A percentile compares a stretch with the other conserved stretches of the same genome.
Evolutionary conservation across 2,113 vertebrate species (phyloP).

Genomic region (Gymnobelideus leadbeateri): DNA sequence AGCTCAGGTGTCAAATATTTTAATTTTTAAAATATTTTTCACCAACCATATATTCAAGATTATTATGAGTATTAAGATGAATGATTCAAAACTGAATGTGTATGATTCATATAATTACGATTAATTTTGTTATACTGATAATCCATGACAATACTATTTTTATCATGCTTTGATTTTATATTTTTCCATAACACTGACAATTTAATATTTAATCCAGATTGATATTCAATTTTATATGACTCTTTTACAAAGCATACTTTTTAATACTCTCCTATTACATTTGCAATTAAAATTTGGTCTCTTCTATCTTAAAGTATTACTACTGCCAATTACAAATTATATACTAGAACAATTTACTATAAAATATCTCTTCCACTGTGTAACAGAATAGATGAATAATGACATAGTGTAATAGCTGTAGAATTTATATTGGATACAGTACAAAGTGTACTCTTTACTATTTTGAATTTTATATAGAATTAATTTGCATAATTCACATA

Average conservation of each 20-base stretch:
- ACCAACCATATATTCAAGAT: not conserved
- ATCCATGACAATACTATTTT: not conserved
- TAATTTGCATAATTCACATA: conserved; percentile 59
- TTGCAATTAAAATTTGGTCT: conserved; percentile 29
- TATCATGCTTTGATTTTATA: not conserved
- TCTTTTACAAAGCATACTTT: conserved; percentile 17
- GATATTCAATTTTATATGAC: not conserved
- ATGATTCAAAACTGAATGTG: not conserved
- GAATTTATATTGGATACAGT: conserved; percentile 37
- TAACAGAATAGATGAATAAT: conserved; percentile 32
- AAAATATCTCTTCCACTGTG: conserved; percentile 41
- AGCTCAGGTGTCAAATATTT: not conserved
- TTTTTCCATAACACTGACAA: not conserved
- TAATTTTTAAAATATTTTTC: not conserved
- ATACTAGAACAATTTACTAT: conserved; percentile 25
- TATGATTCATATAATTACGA: not conserved
- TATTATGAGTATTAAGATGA: conserved; percentile 17
- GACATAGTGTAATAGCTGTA: conserved; percentile 36
- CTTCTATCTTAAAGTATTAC: conserved; percentile 7
- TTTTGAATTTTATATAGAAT: conserved; percentile 52
- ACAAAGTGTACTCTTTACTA: not conserved
- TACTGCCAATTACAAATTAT: conserved; percentile 22
- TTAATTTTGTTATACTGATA: not conserved
- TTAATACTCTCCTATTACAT: not conserved
- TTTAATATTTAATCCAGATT: not conserved